Base-by-base conservation (phyloP, 2,888 invertebrate genomes). In the Idaea aversata region DNA sequence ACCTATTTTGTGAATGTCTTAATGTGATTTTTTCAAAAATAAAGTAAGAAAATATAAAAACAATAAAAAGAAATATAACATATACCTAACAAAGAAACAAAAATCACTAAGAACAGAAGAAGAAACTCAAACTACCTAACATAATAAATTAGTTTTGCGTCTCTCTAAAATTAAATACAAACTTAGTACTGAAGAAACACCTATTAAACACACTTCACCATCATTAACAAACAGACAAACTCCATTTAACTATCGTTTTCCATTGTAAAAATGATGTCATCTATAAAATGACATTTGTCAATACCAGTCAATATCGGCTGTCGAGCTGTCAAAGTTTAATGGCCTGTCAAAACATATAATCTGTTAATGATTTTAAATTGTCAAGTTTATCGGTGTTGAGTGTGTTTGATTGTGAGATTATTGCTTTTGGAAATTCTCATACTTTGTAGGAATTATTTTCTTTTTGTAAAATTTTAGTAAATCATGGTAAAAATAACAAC, bases 281-380 rank as follows among this genome's bases (percentile, higher is more conserved):
- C 82, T 88, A 85, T 85, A 81, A 87, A 90, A 90, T 87, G 80
- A 70, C 79, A 77, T 78, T 76, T 88, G 88, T 88, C 89, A 86
- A 86, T 87, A 72, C 67, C 83, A 86, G 77, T 83, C 81, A 80
- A 84, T 85, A 77, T 75, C 70, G 81, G 79, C 79, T 88, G 84
- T 87, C 88, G 84, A 82, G 79, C 73, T 73, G 72, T 78, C 77
- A 81, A 77, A 76, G 80, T 77, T 79, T 88, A 91, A 91, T 91
- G 90, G 90, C 84, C 84, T 92, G 90, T 91, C 92, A 90, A 90
- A 92, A 91, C 88, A 91, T 88, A 89, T 88, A 86, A 85, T 84
- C 81, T 77, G 77, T 82, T 88, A 90, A 91, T 88, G 88, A 86
- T 81, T 80, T 79, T 75, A 76, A 76, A 84, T 83, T 78, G 68